phyloP scores from a whole-genome alignment of 2,888 invertebrate genomes.

The Oxycera nigricornis region DNA sequence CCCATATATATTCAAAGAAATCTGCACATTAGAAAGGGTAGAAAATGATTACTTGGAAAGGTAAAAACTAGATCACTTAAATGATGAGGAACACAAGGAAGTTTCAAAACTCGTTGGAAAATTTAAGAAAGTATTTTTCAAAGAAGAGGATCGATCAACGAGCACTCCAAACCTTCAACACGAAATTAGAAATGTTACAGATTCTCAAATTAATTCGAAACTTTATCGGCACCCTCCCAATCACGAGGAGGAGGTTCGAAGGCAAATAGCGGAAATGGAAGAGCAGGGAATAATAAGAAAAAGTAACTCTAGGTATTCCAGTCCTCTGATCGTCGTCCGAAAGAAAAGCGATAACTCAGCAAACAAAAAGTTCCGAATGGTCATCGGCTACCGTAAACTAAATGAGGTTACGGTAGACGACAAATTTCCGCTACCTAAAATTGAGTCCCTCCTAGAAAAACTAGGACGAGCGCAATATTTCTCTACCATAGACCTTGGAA shows the following conservation, averaged over 20 bases:
- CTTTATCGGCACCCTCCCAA: slow-evolving; percentile 40
- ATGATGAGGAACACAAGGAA: too few species aligned
- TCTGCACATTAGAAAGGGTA: too few species aligned
- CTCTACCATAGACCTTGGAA: slow-evolving; percentile 43
- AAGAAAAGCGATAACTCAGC: slow-evolving; percentile 44
- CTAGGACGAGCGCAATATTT: slow-evolving; percentile 44
- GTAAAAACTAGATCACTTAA: too few species aligned
- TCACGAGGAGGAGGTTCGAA: slow-evolving; percentile 33
- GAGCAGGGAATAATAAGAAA: slow-evolving; percentile 42
- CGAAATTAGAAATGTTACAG: too few species aligned
- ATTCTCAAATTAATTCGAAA: too few species aligned
- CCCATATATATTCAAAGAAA: too few species aligned
- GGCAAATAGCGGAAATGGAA: slow-evolving; percentile 43
- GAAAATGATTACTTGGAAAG: too few species aligned
- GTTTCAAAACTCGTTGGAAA: too few species aligned
- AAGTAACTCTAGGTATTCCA: slow-evolving; percentile 41
- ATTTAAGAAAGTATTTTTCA: too few species aligned
- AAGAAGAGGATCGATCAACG: slow-evolving; percentile 41
- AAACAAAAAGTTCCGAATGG: slow-evolving; percentile 43
- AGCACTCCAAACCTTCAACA: slow-evolving; percentile 28
- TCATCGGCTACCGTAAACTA: slow-evolving; percentile 44
- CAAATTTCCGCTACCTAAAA: slow-evolving; percentile 44
- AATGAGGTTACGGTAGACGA: slow-evolving; percentile 45
- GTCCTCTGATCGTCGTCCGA: slow-evolving; percentile 40
- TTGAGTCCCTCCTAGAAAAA: slow-evolving; percentile 41